Conservation (phyloP, 2,797 vertebrate genomes). For the Vespertilio murinus region DNA sequence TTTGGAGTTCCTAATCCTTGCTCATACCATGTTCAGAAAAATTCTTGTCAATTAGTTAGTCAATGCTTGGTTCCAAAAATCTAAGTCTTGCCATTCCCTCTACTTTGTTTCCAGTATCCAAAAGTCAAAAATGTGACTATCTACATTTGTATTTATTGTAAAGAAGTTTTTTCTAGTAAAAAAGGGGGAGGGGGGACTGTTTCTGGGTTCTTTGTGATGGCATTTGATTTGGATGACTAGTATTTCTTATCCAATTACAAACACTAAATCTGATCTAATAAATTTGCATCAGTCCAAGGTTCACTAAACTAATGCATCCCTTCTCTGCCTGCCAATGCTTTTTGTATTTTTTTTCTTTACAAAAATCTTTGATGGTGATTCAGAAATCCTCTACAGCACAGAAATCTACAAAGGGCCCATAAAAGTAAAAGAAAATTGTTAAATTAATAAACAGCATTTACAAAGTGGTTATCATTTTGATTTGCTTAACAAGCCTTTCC, state of each 20-base stretch:
- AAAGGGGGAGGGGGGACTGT: not conserved
- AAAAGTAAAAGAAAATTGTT: conserved; percentile 35
- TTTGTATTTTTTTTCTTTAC: not conserved
- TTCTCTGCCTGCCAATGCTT: not conserved
- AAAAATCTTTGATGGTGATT: conserved; percentile 1
- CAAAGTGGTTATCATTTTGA: conserved; percentile 9
- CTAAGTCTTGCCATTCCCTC: not conserved
- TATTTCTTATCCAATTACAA: not conserved
- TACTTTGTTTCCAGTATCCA: not conserved
- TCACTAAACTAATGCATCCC: not conserved
- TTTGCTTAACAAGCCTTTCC: not conserved
- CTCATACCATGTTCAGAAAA: conserved; percentile 3
- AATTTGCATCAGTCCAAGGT: not conserved
- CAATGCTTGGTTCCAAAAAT: not conserved
- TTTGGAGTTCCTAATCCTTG: not conserved
- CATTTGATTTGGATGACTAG: not conserved
- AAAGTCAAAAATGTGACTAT: not conserved
- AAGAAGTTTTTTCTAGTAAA: not conserved
- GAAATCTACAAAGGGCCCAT: not conserved
- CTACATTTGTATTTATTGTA: not conserved
- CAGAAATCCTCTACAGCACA: conserved; percentile 3
- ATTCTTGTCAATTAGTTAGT: not conserved
- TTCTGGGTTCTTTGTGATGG: not conserved
- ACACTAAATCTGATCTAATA: conserved; percentile 4
- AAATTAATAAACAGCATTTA: conserved; percentile 6